A percentile compares a stretch with the other conserved stretches of the same genome.
phyloP scores from a whole-genome alignment of 2,113 vertebrate species.

The Hepsetus odoe region DNA sequence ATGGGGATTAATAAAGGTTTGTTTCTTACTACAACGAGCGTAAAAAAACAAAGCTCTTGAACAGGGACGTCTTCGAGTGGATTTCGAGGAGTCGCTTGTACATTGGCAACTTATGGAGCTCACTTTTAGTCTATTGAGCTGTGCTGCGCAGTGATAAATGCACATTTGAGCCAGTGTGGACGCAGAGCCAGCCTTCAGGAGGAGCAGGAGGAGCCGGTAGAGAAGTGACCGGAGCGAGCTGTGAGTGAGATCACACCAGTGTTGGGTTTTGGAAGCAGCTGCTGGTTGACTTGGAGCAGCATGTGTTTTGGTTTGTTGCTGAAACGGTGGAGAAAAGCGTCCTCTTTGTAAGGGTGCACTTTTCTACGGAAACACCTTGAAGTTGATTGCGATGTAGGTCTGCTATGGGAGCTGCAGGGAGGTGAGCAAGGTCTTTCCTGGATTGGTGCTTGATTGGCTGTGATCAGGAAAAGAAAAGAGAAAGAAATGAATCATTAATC shows the following conservation, averaged over 20 bases:
- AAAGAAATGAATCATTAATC: not conserved
- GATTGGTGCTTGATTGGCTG: not conserved
- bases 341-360: not conserved
- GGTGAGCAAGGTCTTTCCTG: slow-evolving; percentile 66
- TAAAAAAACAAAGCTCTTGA: slow-evolving; percentile 57
- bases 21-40: slow-evolving; percentile 56
- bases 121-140: slow-evolving; percentile 46
- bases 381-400: slow-evolving; percentile 56
- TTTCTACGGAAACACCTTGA: slow-evolving; percentile 60
- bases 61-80: slow-evolving; percentile 52
- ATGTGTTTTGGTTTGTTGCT: not conserved
- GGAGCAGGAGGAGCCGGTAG: not conserved
- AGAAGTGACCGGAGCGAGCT: not conserved
- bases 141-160: slow-evolving; percentile 2
- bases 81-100: slow-evolving; percentile 62
- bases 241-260: slow-evolving; percentile 18
- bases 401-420: slow-evolving; percentile 76
- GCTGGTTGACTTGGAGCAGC: not conserved
- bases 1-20: slow-evolving; percentile 69
- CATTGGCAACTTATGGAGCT: slow-evolving; percentile 54
- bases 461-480: not conserved
- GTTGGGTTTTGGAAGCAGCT: not conserved
- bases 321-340: slow-evolving; percentile 1
- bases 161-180: not conserved
- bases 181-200: not conserved